Evolutionary conservation across 2,888 invertebrate genomes (phyloP), one percentile per base, ranked within the genome.

Genomic region (Caenorhabditis wallacei): DNA sequence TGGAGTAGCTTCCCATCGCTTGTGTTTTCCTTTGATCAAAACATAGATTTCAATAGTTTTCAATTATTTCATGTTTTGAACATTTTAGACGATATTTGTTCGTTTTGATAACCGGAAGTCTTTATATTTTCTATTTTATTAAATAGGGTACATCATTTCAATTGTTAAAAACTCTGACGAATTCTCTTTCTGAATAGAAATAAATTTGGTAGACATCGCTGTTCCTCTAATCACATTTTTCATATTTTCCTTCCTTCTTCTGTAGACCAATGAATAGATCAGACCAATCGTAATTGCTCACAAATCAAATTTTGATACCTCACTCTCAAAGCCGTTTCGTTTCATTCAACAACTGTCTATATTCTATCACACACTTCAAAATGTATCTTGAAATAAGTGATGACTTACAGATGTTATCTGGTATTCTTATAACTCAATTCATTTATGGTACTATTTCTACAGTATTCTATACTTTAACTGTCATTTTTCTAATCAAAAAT

Each of bases 391-490:
- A 57, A 18, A 24, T 43, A 37, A 20, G 43, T 56, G 75, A 66
- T 16, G 64, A 68, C 24, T 69, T 69, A 20, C 68, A 76, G 68
- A 76, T 76, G 76, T 37, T 80, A 24, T 63, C 66, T 18, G 43
- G 51, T 24, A 8, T 80, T 35, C 63, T 81, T 11, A 46, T 81
- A 11, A 43, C 57, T 37, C 68, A 81, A 13, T 81, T 81, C 16
- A 40, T 35, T 13, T 81, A 81, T 57, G 80, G 80, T 13, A 26
- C 54, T 16, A 37, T 81, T 24, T 51, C 51, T 24, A 48, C 56
- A 8, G 20, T 81, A 10, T 30, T 81, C 22, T 81, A 81, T 51
- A 22, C 63, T 7, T 20, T 81, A n/a, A 81, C 80, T 30, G 63
- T 81, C 5, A 13, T 70, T 1, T 48, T 81, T 35, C 56, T 81